Conservation (phyloP, 2,888 invertebrate species). For the Cremastinae sp. region DNA sequence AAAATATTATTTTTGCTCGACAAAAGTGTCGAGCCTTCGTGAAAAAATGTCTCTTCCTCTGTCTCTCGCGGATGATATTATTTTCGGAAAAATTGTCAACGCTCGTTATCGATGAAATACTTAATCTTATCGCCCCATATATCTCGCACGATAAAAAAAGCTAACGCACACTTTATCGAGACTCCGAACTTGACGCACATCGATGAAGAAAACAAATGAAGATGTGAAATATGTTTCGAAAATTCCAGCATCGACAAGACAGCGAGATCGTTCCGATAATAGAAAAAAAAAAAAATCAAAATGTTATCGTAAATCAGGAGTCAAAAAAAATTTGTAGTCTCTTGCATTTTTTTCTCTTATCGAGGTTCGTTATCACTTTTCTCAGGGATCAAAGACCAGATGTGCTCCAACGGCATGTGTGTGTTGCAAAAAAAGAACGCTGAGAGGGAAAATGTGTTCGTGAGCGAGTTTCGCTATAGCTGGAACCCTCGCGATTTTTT, state of each 20-base stretch:
- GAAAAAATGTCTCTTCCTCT: too few species aligned
- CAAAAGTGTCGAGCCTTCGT: too few species aligned
- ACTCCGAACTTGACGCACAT: neutral
- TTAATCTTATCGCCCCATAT: neutral
- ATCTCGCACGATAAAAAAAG: neutral
- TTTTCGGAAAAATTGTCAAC: too few species aligned
- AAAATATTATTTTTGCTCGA: neutral
- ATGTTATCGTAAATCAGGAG: neutral
- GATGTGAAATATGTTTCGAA: too few species aligned
- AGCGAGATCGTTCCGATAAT: neutral
- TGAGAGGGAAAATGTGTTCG: neutral
- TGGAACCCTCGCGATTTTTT: conserved; percentile 24
- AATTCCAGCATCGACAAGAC: neutral
- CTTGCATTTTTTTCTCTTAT: conserved; percentile 1
- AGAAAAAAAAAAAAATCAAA: neutral
- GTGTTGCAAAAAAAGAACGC: neutral
- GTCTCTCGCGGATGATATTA: too few species aligned
- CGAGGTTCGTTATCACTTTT: conserved; percentile 5
- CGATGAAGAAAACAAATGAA: too few species aligned
- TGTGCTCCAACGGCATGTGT: neutral
- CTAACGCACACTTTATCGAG: neutral
- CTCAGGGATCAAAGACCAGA: conserved; percentile 7
- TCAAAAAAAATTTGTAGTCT: conserved; percentile 7
- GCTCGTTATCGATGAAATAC: too few species aligned
- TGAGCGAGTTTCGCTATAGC: conserved; percentile 1